Percentiles rank a stretch among this genome's conserved stretches.
These are phyloP conservation scores for Calliopsis andreniformis DNA, from an alignment of 1,140 invertebrate genomes.

Conservation along the genomic window DNA sequence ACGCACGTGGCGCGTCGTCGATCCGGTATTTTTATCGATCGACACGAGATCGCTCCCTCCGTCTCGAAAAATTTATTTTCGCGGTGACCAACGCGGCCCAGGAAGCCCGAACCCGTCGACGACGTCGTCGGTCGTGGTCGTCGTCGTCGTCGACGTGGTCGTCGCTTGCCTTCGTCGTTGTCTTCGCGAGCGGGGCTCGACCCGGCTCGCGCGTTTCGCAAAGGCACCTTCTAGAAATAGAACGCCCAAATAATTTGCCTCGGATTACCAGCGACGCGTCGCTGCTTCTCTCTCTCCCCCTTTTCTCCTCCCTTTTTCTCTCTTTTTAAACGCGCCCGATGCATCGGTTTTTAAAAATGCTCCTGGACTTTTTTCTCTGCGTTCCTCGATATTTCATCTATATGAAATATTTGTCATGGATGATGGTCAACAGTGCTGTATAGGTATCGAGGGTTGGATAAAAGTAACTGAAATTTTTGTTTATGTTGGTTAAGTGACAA, in stretches of 20 bases:
- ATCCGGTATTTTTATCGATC: slow-evolving; percentile 60
- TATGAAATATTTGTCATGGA: too few relatives aligned
- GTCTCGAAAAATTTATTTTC: slow-evolving; percentile 64
- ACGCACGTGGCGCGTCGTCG: not conserved
- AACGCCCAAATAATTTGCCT: slow-evolving; percentile 82
- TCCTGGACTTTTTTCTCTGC: not conserved
- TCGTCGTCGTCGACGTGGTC: slow-evolving; percentile 49
- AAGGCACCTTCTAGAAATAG: slow-evolving; percentile 82
- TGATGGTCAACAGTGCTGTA: too few relatives aligned
- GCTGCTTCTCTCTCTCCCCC: slow-evolving; percentile 53
- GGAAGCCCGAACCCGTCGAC: slow-evolving; percentile 40
- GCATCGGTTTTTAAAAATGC: slow-evolving; percentile 18
- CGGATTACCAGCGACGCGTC: slow-evolving; percentile 78
- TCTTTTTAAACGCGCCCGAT: not conserved
- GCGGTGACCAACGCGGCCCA: slow-evolving; percentile 50
- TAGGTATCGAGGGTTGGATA: too few relatives aligned
- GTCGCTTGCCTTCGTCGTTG: slow-evolving; percentile 51
- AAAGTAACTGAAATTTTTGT: too few relatives aligned
- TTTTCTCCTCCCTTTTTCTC: slow-evolving; percentile 6
- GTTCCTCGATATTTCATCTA: not conserved
- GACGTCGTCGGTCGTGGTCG: slow-evolving; percentile 22
- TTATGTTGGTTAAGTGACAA: too few relatives aligned
- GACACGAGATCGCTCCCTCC: slow-evolving; percentile 30
- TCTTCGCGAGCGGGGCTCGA: slow-evolving; percentile 69
- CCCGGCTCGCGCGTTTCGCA: slow-evolving; percentile 78